A percentile compares a stretch with the other conserved stretches of the same genome.
Evolutionary conservation across 1,140 invertebrate species (phyloP).

Genomic region (Amphibalanus amphitrite): DNA sequence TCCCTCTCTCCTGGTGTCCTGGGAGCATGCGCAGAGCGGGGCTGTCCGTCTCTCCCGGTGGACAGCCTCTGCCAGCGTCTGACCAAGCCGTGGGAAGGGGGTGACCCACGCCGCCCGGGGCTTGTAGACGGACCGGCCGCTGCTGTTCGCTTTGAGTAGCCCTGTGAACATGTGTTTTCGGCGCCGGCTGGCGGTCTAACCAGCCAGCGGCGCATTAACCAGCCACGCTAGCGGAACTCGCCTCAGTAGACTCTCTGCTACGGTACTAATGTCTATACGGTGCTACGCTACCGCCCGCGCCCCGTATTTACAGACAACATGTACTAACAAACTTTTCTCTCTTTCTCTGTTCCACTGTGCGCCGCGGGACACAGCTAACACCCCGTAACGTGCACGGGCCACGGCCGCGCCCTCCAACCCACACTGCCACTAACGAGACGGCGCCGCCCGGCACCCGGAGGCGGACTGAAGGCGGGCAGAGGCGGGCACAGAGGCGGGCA

Average conservation of each 20-base stretch:
- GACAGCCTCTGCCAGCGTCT: too few relatives aligned
- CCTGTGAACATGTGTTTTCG: background rate
- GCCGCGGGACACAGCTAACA: background rate
- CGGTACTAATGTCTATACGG: background rate
- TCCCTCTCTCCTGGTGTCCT: background rate
- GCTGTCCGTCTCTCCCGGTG: background rate
- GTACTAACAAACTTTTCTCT: constrained; percentile 1
- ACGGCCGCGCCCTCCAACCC: background rate
- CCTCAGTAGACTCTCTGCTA: background rate
- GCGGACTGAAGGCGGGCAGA: too few relatives aligned
- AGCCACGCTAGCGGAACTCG: background rate
- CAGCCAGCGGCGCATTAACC: background rate
- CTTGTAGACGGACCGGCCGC: background rate
- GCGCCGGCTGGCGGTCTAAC: background rate
- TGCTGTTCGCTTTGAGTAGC: background rate
- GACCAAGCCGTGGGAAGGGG: background rate
- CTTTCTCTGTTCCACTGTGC: background rate
- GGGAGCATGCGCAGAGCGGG: background rate
- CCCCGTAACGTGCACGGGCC: background rate
- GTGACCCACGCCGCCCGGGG: background rate
- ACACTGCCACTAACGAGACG: background rate
- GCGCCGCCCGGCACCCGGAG: too few relatives aligned
- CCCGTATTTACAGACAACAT: background rate
- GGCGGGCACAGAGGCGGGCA: background rate
- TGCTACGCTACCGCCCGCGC: background rate